These are phyloP conservation scores for Eciton burchellii DNA, from an alignment of 1,140 invertebrate genomes.

Conservation along the genomic window DNA sequence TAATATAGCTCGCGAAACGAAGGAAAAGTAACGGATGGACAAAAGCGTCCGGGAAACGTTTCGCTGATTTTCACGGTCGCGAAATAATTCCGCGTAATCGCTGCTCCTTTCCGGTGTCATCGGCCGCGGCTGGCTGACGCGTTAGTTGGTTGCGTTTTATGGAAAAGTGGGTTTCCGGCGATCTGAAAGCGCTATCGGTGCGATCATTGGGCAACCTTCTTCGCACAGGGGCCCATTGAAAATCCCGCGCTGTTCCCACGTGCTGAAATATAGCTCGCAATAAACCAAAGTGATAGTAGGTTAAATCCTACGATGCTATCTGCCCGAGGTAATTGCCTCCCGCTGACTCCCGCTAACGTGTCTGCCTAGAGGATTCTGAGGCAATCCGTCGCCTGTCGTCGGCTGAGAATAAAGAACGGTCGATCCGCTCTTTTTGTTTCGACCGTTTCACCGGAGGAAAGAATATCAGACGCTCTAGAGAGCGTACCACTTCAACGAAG, in stretches of 20 bases:
- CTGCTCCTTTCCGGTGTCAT: slow-evolving; percentile 62
- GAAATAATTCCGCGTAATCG: slow-evolving; percentile 24
- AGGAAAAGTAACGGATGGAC: no score
- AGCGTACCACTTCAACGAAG: slow-evolving; percentile 33
- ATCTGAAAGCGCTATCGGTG: slow-evolving; percentile 81
- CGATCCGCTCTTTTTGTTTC: slow-evolving; percentile 65
- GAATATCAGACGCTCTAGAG: slow-evolving; percentile 36
- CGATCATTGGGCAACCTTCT: slow-evolving; percentile 85
- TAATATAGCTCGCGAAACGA: no score
- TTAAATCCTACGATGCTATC: slow-evolving; percentile 84
- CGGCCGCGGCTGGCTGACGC: slow-evolving; percentile 62
- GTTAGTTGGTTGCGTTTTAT: slow-evolving; percentile 76
- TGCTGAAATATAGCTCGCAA: slow-evolving; percentile 84
- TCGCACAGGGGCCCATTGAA: slow-evolving; percentile 81
- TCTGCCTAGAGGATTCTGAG: slow-evolving; percentile 67
- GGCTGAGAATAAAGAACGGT: slow-evolving; percentile 68
- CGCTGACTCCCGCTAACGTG: slow-evolving; percentile 74
- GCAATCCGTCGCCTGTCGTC: slow-evolving; percentile 74
- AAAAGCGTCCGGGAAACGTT: neutral
- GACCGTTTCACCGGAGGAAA: slow-evolving; percentile 32
- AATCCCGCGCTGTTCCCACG: slow-evolving; percentile 82
- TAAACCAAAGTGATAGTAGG: slow-evolving; percentile 85
- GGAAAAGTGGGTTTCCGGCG: slow-evolving; percentile 84
- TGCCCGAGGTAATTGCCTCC: slow-evolving; percentile 78
- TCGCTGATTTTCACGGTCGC: neutral